phyloP scores from a whole-genome alignment of 1,140 invertebrate genomes.

The Bombyx mandarina region DNA sequence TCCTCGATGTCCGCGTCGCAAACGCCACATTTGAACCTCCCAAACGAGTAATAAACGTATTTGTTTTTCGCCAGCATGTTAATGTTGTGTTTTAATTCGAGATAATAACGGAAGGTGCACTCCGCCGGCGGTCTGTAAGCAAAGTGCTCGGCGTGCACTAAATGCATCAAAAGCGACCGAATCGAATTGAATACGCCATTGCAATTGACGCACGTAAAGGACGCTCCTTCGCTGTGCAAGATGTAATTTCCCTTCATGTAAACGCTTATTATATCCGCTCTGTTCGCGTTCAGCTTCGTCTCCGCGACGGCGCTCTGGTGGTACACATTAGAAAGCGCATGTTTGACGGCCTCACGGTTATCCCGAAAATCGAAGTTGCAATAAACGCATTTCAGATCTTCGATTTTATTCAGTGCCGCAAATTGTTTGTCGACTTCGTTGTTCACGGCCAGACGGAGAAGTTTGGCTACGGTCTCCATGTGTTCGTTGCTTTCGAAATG shows the following conservation, averaged over 20 bases:
- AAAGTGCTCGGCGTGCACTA: constrained; percentile 54
- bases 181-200: constrained; percentile 46
- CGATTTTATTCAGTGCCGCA: constrained; percentile 27
- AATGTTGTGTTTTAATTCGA: constrained; percentile 60
- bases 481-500: constrained; percentile 50
- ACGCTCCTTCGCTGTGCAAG: constrained; percentile 42
- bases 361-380: constrained; percentile 34
- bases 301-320: constrained; percentile 44
- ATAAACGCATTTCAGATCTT: constrained; percentile 32
- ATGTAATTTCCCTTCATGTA: constrained; percentile 59
- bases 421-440: constrained; percentile 34
- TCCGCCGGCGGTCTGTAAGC: constrained; percentile 34
- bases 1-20: constrained; percentile 45
- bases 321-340: constrained; percentile 35
- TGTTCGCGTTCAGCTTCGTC: constrained; percentile 26
- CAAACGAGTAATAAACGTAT: constrained; percentile 54
- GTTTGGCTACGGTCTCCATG: constrained; percentile 43
- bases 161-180: constrained; percentile 41
- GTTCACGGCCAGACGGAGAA: constrained; percentile 39
- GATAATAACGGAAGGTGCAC: constrained; percentile 55
- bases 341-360: constrained; percentile 30
- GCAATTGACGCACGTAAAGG: constrained; percentile 44
- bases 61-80: constrained; percentile 55
- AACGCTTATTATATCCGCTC: constrained; percentile 53
- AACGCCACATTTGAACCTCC: constrained; percentile 49